Base-by-base conservation (phyloP, 2,888 invertebrate genomes). In the Carcina quercana region DNA sequence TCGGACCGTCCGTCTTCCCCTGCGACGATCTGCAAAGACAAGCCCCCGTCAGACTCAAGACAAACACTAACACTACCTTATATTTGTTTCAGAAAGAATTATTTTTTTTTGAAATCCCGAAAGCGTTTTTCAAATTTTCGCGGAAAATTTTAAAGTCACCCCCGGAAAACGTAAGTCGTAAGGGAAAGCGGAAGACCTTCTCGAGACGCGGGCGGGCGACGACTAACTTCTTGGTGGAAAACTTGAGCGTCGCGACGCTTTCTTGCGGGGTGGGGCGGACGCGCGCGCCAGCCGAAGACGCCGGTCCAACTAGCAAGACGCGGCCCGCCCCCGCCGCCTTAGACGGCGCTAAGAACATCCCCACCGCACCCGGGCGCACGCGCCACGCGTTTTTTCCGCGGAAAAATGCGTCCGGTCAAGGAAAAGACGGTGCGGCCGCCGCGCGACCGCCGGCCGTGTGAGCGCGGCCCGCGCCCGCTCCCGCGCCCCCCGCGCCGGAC, bases 151-250 rank as follows among this genome's bases (percentile, higher is more conserved):
- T 13, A n/a, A 20, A 53, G 50, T 53, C 24, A 24, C 12, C 24
- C 50, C 59, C 62, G 65, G 70, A 62, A 73, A 71, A 67, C 58
- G 5, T 42, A 45, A 53, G 53, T 52, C 64, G 53, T 43, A 47
- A 40, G 63, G 72, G 58, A 65, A 68, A 65, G 71, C 71, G 79
- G 78, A 74, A 78, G 69, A 83, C 83, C 82, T 75, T 59, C 74
- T 83, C 73, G 83, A 78, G 82, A 80, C 78, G 80, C 82, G 82
- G 76, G 76, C 79, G 79, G 82, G 68, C 79, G 79, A 70, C 80
- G 83, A 85, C 85, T 86, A 85, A 84, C 82, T 85, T 85, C 85
- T 85, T 83, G 83, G 76, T 79, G 86, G 71, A 84, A 86, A 84
- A 85, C 73, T 82, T 78, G 72, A 68, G 74, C 76, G 76, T 70